These are phyloP conservation scores for Copidosoma floridanum DNA, from an alignment of 1,140 invertebrate genomes.

Conservation along the genomic window DNA sequence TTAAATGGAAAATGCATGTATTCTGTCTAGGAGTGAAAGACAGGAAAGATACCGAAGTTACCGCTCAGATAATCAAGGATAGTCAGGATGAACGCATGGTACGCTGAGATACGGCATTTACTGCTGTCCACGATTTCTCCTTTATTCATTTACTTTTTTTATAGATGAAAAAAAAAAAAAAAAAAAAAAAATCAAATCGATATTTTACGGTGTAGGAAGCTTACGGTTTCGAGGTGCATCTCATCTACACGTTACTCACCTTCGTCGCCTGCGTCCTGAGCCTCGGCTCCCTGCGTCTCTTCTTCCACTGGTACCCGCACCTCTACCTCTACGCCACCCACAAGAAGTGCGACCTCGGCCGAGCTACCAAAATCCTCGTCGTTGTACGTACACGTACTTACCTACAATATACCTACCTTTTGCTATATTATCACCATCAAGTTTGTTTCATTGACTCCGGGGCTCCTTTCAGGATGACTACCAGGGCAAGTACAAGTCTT, in stretches of 20 bases:
- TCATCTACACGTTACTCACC: conserved; percentile 56
- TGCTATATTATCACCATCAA: no score
- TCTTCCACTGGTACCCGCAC: conserved; percentile 86
- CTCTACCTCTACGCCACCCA: conserved; percentile 76
- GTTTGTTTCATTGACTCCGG: no score
- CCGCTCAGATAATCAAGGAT: conserved; percentile 45
- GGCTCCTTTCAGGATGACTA: conserved; percentile 63
- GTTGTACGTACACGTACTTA: conserved; percentile 70
- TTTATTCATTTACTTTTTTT: conserved; percentile 3
- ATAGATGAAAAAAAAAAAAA: no score
- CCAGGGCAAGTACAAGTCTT: conserved; percentile 68
- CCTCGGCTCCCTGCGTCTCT: conserved; percentile 70
- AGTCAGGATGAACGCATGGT: conserved; percentile 50
- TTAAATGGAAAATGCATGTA: neutral
- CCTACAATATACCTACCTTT: no score
- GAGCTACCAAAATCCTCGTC: conserved; percentile 77
- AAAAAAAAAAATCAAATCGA: no score
- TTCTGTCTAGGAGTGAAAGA: conserved; percentile 41
- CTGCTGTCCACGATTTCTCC: neutral
- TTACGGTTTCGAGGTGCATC: conserved; percentile 63
- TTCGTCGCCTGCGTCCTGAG: conserved; percentile 67
- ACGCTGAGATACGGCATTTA: conserved; percentile 26
- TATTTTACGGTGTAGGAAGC: conserved; percentile 61
- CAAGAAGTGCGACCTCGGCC: conserved; percentile 64
- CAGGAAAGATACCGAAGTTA: conserved; percentile 39